Percentiles rank a stretch among this genome's conserved stretches.
phyloP scores from a whole-genome alignment of 92 coral and sea anemone genomes.

The Scolanthus callimorphus region DNA sequence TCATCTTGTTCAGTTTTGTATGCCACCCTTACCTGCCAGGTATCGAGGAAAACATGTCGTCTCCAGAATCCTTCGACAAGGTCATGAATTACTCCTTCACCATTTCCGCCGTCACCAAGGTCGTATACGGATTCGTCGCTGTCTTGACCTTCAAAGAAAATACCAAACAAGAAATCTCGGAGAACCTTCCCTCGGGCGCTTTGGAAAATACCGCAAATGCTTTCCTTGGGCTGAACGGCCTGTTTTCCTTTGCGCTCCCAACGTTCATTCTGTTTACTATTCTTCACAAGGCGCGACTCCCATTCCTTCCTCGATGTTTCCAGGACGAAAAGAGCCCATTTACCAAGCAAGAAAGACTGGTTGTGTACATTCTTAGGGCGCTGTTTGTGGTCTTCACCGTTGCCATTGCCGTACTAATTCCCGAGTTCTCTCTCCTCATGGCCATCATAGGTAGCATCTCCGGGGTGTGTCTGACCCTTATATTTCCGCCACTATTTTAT shows the following conservation, averaged over 20 bases:
- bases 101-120: constrained; percentile 68
- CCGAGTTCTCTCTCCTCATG: constrained; percentile 93
- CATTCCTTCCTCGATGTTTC: constrained; percentile 81
- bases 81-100: constrained; percentile 91
- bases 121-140: constrained; percentile 78
- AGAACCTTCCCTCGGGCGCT: constrained; percentile 90
- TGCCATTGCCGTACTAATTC: constrained; percentile 67
- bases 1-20: constrained; percentile 91
- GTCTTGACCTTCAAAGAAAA: constrained; percentile 78
- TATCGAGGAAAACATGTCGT: constrained; percentile 88
- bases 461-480: constrained; percentile 79
- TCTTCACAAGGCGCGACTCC: constrained; percentile 71
- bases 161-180: constrained; percentile 95
- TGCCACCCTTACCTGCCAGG: constrained; percentile 94
- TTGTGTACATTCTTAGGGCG: constrained; percentile 67
- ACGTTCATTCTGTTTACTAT: constrained; percentile 84
- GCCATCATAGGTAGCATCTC: constrained; percentile 95
- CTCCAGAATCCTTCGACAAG: constrained; percentile 76
- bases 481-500: constrained; percentile 91
- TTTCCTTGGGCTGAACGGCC: constrained; percentile 88
- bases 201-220: constrained; percentile 87
- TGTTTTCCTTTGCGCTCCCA: constrained; percentile 92
- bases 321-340: constrained; percentile 70
- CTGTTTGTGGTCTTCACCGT: constrained; percentile 77
- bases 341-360: constrained; percentile 63